Evolutionary conservation across 2,113 vertebrate species (phyloP).

Genomic region (Bos taurus): ARS-UCD2.0 NC_037333.1:38655501-38656000

Average conservation of each 20-base stretch:
- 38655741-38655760: neutral
- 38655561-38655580: neutral
- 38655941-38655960: neutral
- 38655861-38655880: neutral
- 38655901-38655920: neutral
- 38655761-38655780: neutral
- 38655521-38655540: neutral
- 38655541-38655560: neutral
- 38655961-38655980: neutral
- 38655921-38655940: neutral
- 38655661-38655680: neutral
- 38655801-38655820: neutral
- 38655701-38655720: neutral
- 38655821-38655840: neutral
- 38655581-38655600: neutral
- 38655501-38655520: neutral
- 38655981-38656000: neutral
- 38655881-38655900: accelerated
- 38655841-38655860: neutral
- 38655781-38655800: neutral
- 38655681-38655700: neutral
- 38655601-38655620: neutral
- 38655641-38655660: neutral
- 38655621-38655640: neutral
- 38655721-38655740: neutral